Percentiles rank a stretch among this genome's conserved stretches.
These are phyloP conservation scores for Leptinotarsa rubiginosa DNA, from an alignment of 2,888 invertebrate genomes.

Conservation along the genomic window DNA sequence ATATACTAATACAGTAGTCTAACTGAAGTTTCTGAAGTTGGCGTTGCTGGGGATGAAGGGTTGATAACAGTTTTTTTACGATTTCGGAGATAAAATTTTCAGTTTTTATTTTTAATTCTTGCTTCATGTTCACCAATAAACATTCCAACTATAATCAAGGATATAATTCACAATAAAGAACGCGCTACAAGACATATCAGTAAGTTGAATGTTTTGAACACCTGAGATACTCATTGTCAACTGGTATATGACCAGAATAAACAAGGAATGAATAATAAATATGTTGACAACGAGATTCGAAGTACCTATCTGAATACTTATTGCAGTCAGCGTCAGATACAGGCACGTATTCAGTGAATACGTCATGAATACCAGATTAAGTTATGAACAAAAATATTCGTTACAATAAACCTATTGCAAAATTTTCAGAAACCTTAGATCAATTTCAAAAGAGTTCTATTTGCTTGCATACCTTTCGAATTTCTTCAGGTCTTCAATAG, in stretches of 20 bases:
- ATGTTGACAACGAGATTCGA: neutral
- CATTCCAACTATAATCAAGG: conserved; percentile 2
- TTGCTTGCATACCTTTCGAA: no score
- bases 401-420: no score
- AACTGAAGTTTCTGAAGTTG: no score
- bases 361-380: neutral
- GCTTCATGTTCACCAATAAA: neutral
- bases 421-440: no score
- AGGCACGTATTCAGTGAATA: neutral
- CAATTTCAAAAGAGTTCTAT: no score
- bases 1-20: no score
- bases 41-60: no score
- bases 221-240: conserved; percentile 24
- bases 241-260: conserved; percentile 23
- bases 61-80: no score
- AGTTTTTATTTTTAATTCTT: no score
- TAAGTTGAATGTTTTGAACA: conserved; percentile 15
- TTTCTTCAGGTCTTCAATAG: no score
- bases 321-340: neutral
- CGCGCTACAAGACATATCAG: conserved; percentile 1
- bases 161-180: conserved; percentile 1
- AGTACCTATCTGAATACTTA: neutral
- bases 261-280: conserved; percentile 20
- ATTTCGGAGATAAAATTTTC: no score
- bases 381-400: no score